Evolutionary conservation across 1,140 invertebrate species (phyloP).

Genomic region (Delia radicum): DNA sequence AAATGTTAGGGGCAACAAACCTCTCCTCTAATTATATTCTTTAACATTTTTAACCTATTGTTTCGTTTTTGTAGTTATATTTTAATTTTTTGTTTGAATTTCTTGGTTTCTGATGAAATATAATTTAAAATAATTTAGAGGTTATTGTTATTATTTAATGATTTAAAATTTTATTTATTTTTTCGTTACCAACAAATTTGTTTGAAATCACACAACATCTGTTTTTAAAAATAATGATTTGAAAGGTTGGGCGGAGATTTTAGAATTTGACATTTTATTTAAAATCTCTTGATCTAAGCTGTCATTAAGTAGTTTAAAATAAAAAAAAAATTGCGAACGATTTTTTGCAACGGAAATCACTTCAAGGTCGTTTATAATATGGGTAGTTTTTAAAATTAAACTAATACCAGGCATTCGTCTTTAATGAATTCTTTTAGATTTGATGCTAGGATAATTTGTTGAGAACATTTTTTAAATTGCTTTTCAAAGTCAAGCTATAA

Average conservation of each 20-base stretch:
- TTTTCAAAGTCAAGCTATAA: too few species aligned
- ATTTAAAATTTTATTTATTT: not conserved
- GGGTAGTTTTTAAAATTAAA: too few species aligned
- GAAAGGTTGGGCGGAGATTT: not conserved
- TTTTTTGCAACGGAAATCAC: too few species aligned
- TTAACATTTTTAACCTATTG: not conserved
- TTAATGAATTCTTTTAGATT: too few species aligned
- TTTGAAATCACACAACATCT: not conserved
- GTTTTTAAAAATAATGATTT: not conserved
- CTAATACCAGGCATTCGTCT: too few species aligned
- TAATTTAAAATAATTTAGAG: not conserved
- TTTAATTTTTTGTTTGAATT: not conserved
- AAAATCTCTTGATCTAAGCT: too few species aligned
- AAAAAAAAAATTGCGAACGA: too few species aligned
- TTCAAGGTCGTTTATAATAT: too few species aligned
- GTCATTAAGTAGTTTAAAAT: too few species aligned
- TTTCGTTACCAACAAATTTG: not conserved
- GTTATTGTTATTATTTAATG: not conserved
- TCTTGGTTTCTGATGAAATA: not conserved
- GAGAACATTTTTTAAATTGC: too few species aligned
- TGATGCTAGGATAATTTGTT: too few species aligned
- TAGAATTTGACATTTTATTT: too few species aligned
- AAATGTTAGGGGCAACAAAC: not conserved
- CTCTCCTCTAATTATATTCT: conserved; percentile 2
- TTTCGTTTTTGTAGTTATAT: not conserved